Conservation (phyloP, 2,888 invertebrate species). For the Tinea pellionella region DNA sequence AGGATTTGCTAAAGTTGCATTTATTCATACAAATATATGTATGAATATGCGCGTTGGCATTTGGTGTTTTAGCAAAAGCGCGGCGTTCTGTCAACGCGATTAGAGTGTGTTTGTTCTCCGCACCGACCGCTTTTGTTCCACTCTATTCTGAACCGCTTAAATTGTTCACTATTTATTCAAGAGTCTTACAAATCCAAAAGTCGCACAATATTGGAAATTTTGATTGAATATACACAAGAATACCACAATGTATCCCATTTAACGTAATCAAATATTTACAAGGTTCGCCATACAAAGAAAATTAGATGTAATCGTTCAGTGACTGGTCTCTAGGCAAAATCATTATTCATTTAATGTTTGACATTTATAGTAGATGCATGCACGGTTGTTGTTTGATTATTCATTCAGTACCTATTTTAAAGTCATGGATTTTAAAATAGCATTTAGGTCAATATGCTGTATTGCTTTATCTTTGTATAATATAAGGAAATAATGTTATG, state of each 20-base stretch:
- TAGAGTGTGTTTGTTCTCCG: background rate
- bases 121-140: background rate
- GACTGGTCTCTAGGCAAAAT: background rate
- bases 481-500: no score
- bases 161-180: background rate
- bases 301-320: background rate
- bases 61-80: background rate
- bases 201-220: background rate
- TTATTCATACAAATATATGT: no score
- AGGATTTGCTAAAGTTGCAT: no score
- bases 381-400: background rate
- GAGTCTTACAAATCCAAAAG: background rate
- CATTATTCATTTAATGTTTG: background rate
- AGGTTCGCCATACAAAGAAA: background rate
- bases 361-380: background rate
- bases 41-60: no score
- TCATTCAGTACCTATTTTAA: background rate
- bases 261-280: background rate
- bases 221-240: background rate
- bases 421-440: no score
- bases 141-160: background rate
- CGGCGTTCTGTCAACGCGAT: background rate
- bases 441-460: no score
- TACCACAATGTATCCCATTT: background rate
- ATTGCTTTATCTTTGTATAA: no score